Evolutionary conservation across 2,888 invertebrate genomes (phyloP).

Genomic region (Hyposoter dolosus): DNA sequence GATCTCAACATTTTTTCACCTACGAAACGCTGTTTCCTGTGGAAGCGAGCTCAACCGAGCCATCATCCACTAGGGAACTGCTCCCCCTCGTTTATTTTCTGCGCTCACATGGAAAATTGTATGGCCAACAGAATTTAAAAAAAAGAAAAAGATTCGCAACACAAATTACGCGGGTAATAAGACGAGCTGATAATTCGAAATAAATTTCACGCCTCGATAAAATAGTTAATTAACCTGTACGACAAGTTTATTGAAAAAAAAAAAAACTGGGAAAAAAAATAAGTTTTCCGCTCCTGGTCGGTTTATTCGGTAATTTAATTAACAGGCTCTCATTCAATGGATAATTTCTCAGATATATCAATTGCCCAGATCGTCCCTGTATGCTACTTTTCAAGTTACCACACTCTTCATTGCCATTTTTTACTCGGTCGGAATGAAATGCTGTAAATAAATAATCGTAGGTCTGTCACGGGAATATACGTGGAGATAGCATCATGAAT

Average conservation of each 20-base stretch:
- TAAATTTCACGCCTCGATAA: neutral
- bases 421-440: neutral
- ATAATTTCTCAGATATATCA: neutral
- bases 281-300: neutral
- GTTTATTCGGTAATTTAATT: neutral
- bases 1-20: neutral
- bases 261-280: neutral
- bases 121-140: neutral
- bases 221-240: neutral
- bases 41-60: no score
- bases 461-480: neutral
- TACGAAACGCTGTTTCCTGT: neutral
- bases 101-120: no score
- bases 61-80: neutral
- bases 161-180: neutral
- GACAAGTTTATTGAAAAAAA: neutral
- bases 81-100: no score
- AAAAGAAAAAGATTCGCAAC: neutral
- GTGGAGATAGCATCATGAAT: neutral
- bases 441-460: neutral
- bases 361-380: neutral
- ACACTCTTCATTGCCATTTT: neutral
- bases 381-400: neutral
- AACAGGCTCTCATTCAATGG: neutral
- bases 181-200: neutral